phyloP scores from a whole-genome alignment of 1,140 invertebrate species.

The Ips typographus region DNA sequence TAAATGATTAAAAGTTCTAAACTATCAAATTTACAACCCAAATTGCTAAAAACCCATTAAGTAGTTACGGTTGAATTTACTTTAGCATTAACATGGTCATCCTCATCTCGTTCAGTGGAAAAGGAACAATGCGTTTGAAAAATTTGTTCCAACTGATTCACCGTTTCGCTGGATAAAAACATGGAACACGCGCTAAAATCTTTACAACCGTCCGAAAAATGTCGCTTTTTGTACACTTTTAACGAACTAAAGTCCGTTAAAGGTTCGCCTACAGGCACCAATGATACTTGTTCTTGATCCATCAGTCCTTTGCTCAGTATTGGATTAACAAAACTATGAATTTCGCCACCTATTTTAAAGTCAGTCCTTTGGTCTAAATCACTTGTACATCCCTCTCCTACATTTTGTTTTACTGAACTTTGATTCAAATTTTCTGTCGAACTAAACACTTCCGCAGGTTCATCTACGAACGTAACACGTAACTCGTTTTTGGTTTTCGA shows the following conservation, averaged over 20 bases:
- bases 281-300: conserved; percentile 48
- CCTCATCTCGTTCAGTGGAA: conserved; percentile 5
- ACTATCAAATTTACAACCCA: no score
- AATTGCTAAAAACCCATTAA: background rate
- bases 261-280: conserved; percentile 50
- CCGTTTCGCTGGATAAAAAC: conserved; percentile 21
- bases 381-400: no score
- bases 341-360: conserved; percentile 48
- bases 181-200: conserved; percentile 20
- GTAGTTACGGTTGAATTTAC: conserved; percentile 15
- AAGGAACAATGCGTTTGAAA: conserved; percentile 21
- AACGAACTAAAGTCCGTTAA: conserved; percentile 51
- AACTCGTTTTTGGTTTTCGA: background rate
- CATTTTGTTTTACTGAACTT: no score
- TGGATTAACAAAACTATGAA: conserved; percentile 40
- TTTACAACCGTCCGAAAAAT: conserved; percentile 20
- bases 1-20: no score
- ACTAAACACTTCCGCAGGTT: background rate
- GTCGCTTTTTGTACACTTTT: conserved; percentile 49
- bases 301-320: conserved; percentile 40
- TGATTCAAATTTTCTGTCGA: background rate
- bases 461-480: background rate
- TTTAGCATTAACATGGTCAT: conserved; percentile 10
- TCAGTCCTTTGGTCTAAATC: conserved; percentile 46
- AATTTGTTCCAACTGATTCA: conserved; percentile 15